Base-by-base conservation (phyloP, 2,888 invertebrate species). In the Odontocolon sp. region DNA sequence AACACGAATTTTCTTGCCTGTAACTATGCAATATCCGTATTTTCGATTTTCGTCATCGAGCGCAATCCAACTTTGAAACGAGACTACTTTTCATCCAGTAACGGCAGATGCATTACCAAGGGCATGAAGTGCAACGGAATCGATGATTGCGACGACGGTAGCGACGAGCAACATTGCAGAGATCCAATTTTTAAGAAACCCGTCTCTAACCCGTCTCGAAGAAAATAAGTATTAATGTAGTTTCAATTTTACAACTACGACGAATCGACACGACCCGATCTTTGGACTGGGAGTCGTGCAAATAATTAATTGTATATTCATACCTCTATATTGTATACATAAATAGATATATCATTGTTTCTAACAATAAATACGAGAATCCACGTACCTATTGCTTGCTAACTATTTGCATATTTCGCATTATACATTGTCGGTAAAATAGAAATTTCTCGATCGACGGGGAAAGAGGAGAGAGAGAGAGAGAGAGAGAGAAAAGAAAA, bases 81-180 rank as follows among this genome's bases (percentile, higher is more conserved):
- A n/a, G n/a, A n/a, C n/a, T n/a, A n/a, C n/a, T n/a, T n/a, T 16
- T 11, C 11, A 47, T 47, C 93, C 88, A 93, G 92, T 33, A 93
- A 94, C 83, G 93, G 92, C 56, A 85, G 89, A 59, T 95, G 95
- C 87, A 93, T 95, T 42, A 90, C 92, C 5, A 92, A 92, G 78
- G 86, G 91, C 14, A 91, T 91, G 47, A 92, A 93, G 82, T 95
- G 95, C 87, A 94, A 95, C 86, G 94, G 94, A 2, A 89, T 90
- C 52, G 92, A 93, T 82, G 93, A 95, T 84, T 95, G 95, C 84
- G 91, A 92, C 0, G 95, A 95, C 81, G 91, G 91, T 69, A 93
- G 93, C 5, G 95, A 95, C 85, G 95, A 95, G 90, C 92, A 92
- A 16, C 89, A 91, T 68, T 90, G 90, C 81, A 86, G 87, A 67